Conservation (phyloP, 1,140 invertebrate species). For the Helicoverpa zea region DNA sequence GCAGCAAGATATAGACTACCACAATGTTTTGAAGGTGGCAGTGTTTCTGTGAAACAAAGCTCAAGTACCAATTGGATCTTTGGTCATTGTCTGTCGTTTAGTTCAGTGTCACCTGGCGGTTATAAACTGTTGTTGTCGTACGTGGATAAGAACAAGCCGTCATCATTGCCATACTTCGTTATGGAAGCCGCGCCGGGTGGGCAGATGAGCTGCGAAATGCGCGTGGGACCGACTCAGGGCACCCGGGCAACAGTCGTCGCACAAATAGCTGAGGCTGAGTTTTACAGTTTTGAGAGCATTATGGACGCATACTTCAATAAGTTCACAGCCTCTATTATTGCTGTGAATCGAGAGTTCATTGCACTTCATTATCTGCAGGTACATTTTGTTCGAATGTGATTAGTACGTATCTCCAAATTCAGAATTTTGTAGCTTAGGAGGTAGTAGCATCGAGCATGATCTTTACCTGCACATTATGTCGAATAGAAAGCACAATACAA, state of each 20-base stretch:
- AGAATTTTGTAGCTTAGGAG: neutral
- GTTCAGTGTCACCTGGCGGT: conserved; percentile 80
- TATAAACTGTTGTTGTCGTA: conserved; percentile 80
- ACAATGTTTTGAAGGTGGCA: conserved; percentile 80
- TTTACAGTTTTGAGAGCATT: conserved; percentile 81
- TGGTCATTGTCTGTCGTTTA: conserved; percentile 78
- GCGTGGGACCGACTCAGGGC: conserved; percentile 70
- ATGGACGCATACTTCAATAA: conserved; percentile 77
- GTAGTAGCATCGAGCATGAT: too few species aligned
- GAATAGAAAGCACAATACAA: too few species aligned
- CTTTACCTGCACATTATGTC: too few species aligned
- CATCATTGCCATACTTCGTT: conserved; percentile 76
- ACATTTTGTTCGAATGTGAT: neutral
- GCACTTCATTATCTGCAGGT: conserved; percentile 81
- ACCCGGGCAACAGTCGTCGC: conserved; percentile 77
- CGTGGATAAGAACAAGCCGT: conserved; percentile 68
- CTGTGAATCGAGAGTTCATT: conserved; percentile 80
- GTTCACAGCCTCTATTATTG: conserved; percentile 76
- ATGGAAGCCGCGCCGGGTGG: conserved; percentile 82
- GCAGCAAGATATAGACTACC: conserved; percentile 76
- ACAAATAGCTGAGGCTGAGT: conserved; percentile 76
- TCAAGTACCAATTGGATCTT: conserved; percentile 76
- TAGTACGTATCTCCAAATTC: neutral
- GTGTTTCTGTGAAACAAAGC: conserved; percentile 73
- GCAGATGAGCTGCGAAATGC: conserved; percentile 80